phyloP scores from a whole-genome alignment of 2,888 invertebrate genomes.

The Anthoptus insignis region DNA sequence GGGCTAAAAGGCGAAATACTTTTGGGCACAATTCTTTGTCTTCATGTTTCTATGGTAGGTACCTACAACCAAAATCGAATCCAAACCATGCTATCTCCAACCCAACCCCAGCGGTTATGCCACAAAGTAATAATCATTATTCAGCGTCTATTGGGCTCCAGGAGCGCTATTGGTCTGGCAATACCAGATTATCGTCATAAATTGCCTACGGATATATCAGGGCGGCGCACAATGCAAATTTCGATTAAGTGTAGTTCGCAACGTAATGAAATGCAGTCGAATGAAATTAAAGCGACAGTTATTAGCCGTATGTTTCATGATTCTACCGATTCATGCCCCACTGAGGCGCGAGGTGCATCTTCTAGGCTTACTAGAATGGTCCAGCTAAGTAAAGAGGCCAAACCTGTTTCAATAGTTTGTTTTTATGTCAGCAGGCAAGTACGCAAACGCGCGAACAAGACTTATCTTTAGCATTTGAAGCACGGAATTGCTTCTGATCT shows the following conservation, averaged over 20 bases:
- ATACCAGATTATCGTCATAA: constrained; percentile 33
- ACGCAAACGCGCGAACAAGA: no score
- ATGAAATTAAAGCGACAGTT: constrained; percentile 62
- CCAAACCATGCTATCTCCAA: neutral
- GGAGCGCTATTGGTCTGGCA: constrained; percentile 13
- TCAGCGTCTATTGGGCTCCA: neutral
- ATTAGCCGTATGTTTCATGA: constrained; percentile 16
- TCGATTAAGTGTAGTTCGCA: constrained; percentile 67
- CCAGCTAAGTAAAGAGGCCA: no score
- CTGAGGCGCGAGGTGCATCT: no score
- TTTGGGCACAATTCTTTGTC: no score
- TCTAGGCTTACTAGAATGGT: no score
- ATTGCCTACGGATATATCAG: constrained; percentile 36
- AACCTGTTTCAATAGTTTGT: no score
- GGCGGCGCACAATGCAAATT: constrained; percentile 59
- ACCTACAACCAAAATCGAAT: neutral
- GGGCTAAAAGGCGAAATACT: no score
- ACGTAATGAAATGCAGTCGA: constrained; percentile 66
- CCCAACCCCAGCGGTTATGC: neutral
- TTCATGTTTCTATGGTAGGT: no score
- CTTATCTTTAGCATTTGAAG: no score
- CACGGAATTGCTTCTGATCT: no score
- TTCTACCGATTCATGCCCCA: no score
- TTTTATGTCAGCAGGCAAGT: no score
- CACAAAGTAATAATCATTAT: constrained; percentile 8